Base-by-base conservation (phyloP, 2,113 vertebrate species). In the Elaphurus davidianus region DNA sequence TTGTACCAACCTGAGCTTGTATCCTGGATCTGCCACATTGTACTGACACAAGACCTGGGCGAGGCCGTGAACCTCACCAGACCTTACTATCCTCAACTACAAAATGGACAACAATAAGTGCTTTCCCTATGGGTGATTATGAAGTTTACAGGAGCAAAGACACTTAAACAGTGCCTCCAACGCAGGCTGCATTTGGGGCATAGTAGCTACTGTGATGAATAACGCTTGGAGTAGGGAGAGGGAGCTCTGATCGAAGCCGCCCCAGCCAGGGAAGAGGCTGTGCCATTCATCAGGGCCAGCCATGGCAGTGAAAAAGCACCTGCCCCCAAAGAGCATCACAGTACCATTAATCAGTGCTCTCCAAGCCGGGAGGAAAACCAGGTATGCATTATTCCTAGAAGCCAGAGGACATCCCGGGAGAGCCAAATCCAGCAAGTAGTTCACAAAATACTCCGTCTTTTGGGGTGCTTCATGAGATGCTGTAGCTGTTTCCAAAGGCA, bases 271-370 rank as follows among this genome's bases (percentile, higher is more conserved):
- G 55, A 85, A 84, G 71, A 78, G 60, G 21, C 60, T 19, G 45
- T 57, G 19, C 86, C 97, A 96, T 97, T 93, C 64, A 87, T 96
- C 93, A 93, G 62, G 40, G 67, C 30, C 0, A 1, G 59, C 21
- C 0, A 0, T 36, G 64, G 71, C 94, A 93, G 94, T 84, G 94
- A 87, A 30, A 92, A 94, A 96, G 83, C 2, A 6, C 79, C 86
- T 91, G 83, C 67, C 74, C 50, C 28, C 2, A 40, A 25, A 0
- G 4, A 40, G 57, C 1, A 0, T 36, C 88, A 15, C 25, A 0
- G 55, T 6, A 8, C 79, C 87, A 97, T 96, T 94, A 50, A 98
- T 97, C 96, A 97, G 71, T 13, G 74, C 62, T 97, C 84, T 74
- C 95, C 57, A 93, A 36, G n/a, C 45, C 1, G 3, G 82, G 0